These are phyloP conservation scores for Phrynosoma platyrhinos DNA, from an alignment of 2,113 vertebrate genomes.

Conservation along the genomic window DNA sequence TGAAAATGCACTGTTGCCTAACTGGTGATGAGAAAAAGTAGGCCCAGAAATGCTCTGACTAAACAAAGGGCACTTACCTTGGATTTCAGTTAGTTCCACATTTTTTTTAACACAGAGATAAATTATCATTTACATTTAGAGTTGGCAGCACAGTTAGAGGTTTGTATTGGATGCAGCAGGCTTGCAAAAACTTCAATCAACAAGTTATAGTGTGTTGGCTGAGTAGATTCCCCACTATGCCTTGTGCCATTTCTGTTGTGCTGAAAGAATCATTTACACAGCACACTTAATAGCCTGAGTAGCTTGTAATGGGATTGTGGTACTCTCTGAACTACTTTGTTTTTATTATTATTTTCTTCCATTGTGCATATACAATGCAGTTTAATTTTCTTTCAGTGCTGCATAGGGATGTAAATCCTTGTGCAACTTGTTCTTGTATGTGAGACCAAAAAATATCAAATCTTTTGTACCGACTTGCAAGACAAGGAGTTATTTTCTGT, in stretches of 20 bases:
- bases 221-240: background rate
- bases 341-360: background rate
- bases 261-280: conserved; percentile 11
- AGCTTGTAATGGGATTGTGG: background rate
- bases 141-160: conserved; percentile 38
- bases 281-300: background rate
- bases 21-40: conserved; percentile 53
- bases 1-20: conserved; percentile 48
- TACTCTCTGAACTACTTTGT: background rate
- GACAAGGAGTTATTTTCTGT: too few relatives aligned
- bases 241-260: background rate
- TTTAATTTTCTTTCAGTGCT: background rate
- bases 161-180: conserved; percentile 42
- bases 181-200: conserved; percentile 33
- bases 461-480: too few relatives aligned
- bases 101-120: conserved; percentile 50
- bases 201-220: conserved; percentile 32
- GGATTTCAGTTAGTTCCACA: conserved; percentile 47
- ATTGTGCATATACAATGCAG: background rate
- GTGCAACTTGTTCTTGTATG: background rate
- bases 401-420: too few relatives aligned
- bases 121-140: conserved; percentile 53
- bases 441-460: too few relatives aligned
- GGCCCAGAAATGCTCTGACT: conserved; percentile 56
- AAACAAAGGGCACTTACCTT: conserved; percentile 53